Evolutionary conservation across 2,113 vertebrate genomes (phyloP).

Genomic region (Embiotoca jacksoni): DNA sequence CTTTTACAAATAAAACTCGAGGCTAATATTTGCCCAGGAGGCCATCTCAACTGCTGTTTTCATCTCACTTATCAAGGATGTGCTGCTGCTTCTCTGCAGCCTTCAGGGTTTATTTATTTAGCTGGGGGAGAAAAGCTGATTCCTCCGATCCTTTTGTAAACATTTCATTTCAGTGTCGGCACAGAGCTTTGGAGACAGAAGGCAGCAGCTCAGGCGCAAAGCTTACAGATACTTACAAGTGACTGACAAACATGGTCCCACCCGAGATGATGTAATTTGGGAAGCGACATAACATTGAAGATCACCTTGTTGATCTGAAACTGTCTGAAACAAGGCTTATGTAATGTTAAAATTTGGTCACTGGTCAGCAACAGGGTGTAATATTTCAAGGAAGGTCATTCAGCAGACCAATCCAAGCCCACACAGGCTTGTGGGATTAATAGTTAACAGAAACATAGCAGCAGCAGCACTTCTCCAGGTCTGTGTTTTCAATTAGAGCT

Average conservation of each 20-base stretch:
- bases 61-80: constrained; percentile 77
- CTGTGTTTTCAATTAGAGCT: constrained; percentile 74
- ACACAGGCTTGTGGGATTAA: constrained; percentile 76
- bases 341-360: constrained; percentile 14
- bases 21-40: constrained; percentile 78
- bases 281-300: too few relatives aligned
- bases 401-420: constrained; percentile 33
- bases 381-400: constrained; percentile 49
- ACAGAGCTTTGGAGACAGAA: constrained; percentile 40
- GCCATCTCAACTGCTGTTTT: constrained; percentile 60
- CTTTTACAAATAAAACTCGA: constrained; percentile 74
- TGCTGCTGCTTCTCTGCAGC: constrained; percentile 53
- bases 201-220: constrained; percentile 9
- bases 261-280: constrained; percentile 17
- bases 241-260: constrained; percentile 20
- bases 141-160: constrained; percentile 68
- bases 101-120: constrained; percentile 64
- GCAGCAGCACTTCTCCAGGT: constrained; percentile 22
- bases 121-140: constrained; percentile 40
- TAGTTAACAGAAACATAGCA: constrained; percentile 78
- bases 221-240: not conserved
- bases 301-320: not conserved
- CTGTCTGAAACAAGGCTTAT: constrained; percentile 2
- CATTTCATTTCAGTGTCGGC: constrained; percentile 22
- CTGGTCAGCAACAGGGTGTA: constrained; percentile 29